A percentile compares a stretch with the other conserved stretches of the same genome.
phyloP scores from a whole-genome alignment of 2,888 invertebrate genomes.

The Archaeoteleia sp. region DNA sequence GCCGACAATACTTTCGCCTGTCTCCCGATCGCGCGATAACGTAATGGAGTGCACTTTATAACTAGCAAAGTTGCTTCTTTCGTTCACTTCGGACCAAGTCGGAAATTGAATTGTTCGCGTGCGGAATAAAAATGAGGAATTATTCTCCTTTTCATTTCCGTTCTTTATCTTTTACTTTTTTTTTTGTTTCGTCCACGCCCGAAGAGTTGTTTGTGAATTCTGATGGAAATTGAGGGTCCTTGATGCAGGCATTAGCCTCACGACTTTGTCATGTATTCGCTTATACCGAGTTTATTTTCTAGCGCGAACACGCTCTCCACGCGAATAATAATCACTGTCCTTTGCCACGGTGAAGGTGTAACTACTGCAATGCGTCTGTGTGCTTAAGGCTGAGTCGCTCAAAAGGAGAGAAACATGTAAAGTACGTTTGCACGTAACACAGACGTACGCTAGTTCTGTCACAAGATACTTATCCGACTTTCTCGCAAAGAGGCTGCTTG shows the following conservation, averaged over 20 bases:
- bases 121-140: background rate
- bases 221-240: no score
- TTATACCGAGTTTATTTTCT: background rate
- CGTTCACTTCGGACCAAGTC: slow-evolving; percentile 1
- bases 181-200: no score
- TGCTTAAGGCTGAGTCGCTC: slow-evolving; percentile 31
- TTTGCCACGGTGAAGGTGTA: slow-evolving; percentile 13
- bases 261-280: background rate
- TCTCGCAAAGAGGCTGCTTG: no score
- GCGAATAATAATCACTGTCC: slow-evolving; percentile 29
- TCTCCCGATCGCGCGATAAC: slow-evolving; percentile 18
- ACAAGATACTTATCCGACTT: no score
- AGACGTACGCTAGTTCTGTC: slow-evolving; percentile 12
- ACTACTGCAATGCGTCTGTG: slow-evolving; percentile 49
- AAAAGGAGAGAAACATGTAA: slow-evolving; percentile 40
- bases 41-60: slow-evolving; percentile 23
- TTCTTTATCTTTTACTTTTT: no score
- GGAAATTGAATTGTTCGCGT: slow-evolving; percentile 7
- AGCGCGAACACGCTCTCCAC: no score
- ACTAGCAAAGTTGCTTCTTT: slow-evolving; percentile 21
- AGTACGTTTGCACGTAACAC: slow-evolving; percentile 36
- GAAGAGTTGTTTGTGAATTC: no score
- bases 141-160: slow-evolving; percentile 3
- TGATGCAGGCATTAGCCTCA: background rate
- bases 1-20: no score